Evolutionary conservation across 2,888 invertebrate genomes (phyloP), one percentile per base, ranked within the genome.

Genomic region (Teinopalpus imperialis): DNA sequence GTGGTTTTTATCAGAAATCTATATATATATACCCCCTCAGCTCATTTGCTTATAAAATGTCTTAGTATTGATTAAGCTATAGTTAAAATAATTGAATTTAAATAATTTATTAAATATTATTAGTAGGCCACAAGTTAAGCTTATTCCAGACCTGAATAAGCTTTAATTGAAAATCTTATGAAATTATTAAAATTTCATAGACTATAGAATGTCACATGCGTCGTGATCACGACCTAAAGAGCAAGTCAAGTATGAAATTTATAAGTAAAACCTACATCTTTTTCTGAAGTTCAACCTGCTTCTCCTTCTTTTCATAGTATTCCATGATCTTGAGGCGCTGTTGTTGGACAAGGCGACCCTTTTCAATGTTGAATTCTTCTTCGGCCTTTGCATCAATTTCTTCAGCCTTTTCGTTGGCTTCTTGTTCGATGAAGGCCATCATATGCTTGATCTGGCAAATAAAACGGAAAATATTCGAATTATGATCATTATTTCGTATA

Each of bases 391-490:
- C 98, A 92, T 99, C 99, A 81, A 99, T 99, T 92, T 99, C 99
- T 89, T 99, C 99, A 39, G 98, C 99, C 90, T 99, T 99, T 91
- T 99, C 99, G 91, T 98, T 99, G 86, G 99, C 99, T 90, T 99
- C 99, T 92, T 99, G 99, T 90, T 99, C 99, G 89, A 99, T 99
- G 93, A 99, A 99, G 90, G 98, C 98, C 97, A 99, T 99, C 99
- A 99, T 99, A 87, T 99, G 99, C 91, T 98, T 98, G 89, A 99
- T 99, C 98, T 99, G 82, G 34, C 20, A 46, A 52, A 43, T 30
- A 44, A 43, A 36, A 13, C 36, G n/a, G 9, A 13, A 18, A 14
- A 32, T 12, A 26, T 18, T 13, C 2, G 7, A 21, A 36, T 27
- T 20, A 32, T 12, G 9, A 26, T 29, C 7, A 29, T 24, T 8